Evolutionary conservation across 2,113 vertebrate species (phyloP).

Genomic region (Ancistrus triradiatus): DNA sequence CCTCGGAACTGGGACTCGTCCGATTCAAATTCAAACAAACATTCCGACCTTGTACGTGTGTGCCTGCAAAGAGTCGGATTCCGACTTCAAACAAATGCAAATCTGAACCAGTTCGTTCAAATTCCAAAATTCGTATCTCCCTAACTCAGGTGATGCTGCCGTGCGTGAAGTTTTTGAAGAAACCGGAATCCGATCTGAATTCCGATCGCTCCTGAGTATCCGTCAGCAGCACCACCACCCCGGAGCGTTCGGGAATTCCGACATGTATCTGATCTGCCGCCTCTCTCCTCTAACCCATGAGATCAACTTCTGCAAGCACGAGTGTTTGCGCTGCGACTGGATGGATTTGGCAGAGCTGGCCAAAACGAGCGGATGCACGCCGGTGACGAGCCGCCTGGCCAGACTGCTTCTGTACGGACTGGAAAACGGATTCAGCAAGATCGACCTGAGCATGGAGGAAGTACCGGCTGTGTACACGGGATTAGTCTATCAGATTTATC

Average conservation of each 20-base stretch:
- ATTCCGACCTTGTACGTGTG: too few relatives aligned
- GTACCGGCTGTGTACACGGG: conserved; percentile 79
- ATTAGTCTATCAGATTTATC: conserved; percentile 83
- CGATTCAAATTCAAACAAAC: too few relatives aligned
- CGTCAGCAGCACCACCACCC: conserved; percentile 88
- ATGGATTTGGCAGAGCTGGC: conserved; percentile 75
- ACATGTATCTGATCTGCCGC: conserved; percentile 90
- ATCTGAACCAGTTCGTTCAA: too few relatives aligned
- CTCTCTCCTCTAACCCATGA: conserved; percentile 76
- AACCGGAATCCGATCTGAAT: conserved; percentile 85
- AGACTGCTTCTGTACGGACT: conserved; percentile 78
- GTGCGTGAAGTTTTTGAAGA: conserved; percentile 91
- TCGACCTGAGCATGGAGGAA: conserved; percentile 80
- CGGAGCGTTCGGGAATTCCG: conserved; percentile 85
- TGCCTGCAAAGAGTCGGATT: too few relatives aligned
- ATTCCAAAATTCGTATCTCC: too few relatives aligned
- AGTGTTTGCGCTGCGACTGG: conserved; percentile 88
- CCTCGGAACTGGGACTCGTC: too few relatives aligned
- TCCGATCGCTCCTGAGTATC: conserved; percentile 85
- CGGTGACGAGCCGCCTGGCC: conserved; percentile 80
- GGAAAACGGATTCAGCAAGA: conserved; percentile 74
- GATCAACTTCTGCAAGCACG: conserved; percentile 82
- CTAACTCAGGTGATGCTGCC: conserved; percentile 77
- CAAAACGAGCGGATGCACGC: conserved; percentile 63
- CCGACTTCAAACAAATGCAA: too few relatives aligned